A percentile compares a stretch with the other conserved stretches of the same genome.
Evolutionary conservation across 2,888 invertebrate species (phyloP).

Genomic region (Megamerina dolium): DNA sequence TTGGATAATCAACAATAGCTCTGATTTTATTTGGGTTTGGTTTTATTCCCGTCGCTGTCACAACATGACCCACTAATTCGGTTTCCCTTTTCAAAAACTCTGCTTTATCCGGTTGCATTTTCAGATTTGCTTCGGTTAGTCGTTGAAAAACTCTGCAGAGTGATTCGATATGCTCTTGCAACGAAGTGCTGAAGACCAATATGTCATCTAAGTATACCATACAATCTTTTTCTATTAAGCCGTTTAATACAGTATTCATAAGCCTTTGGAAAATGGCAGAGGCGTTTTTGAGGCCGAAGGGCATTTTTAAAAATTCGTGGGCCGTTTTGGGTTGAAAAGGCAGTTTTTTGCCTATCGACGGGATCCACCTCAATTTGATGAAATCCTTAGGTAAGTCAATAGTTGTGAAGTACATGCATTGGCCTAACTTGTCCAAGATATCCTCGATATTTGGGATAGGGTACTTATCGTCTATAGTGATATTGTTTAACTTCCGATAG

Average conservation of each 20-base stretch:
- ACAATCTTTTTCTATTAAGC: neutral
- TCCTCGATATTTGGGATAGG: slow-evolving; percentile 28
- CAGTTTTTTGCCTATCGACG: slow-evolving; percentile 26
- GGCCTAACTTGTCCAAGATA: slow-evolving; percentile 21
- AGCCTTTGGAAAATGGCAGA: neutral
- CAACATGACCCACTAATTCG: neutral
- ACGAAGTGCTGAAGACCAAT: neutral
- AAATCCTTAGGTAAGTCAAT: slow-evolving; percentile 34
- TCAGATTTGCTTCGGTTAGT: neutral
- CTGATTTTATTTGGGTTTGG: neutral
- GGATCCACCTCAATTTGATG: slow-evolving; percentile 32
- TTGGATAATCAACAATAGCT: too few relatives aligned
- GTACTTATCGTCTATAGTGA: slow-evolving; percentile 20
- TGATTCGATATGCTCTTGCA: slow-evolving; percentile 1
- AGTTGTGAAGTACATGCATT: slow-evolving; percentile 29
- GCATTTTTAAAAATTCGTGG: neutral
- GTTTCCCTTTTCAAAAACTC: neutral
- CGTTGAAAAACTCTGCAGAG: too few relatives aligned
- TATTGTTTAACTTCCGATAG: slow-evolving; percentile 24
- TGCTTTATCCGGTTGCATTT: neutral
- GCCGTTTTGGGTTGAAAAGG: slow-evolving; percentile 1
- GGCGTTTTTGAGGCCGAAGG: neutral
- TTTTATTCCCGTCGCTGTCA: neutral
- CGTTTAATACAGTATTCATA: neutral
- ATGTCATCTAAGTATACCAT: slow-evolving; percentile 4